phyloP scores from a whole-genome alignment of 1,140 invertebrate species.

The Monomorium pharaonis region DNA sequence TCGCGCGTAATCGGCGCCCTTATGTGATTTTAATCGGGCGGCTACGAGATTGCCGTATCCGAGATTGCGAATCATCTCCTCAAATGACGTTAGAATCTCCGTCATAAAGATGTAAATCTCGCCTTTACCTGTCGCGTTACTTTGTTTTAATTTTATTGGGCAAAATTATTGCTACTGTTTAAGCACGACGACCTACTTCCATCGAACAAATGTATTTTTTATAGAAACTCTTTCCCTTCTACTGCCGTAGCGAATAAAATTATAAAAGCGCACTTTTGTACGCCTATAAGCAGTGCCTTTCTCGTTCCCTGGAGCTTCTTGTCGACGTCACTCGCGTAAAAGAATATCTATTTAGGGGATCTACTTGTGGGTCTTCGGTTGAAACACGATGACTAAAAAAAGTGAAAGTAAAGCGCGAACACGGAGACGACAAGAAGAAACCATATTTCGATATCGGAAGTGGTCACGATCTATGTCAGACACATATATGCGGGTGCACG shows the following conservation, averaged over 20 bases:
- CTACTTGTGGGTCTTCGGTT: constrained; percentile 27
- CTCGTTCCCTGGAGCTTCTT: background rate
- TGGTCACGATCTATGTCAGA: constrained; percentile 57
- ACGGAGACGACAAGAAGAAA: constrained; percentile 45
- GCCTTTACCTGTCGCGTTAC: background rate
- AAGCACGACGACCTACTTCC: background rate
- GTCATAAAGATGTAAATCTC: constrained; percentile 34
- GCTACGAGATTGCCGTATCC: background rate
- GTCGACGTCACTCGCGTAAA: background rate
- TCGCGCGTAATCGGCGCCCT: constrained; percentile 19
- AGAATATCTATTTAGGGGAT: background rate
- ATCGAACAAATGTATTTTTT: background rate
- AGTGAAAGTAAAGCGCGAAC: background rate
- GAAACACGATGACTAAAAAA: background rate
- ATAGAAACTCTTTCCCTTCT: background rate
- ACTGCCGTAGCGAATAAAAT: background rate
- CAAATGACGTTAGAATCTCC: background rate
- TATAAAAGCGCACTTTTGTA: background rate
- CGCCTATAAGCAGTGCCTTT: background rate
- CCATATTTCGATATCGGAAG: constrained; percentile 66
- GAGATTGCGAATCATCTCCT: background rate
- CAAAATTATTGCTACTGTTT: background rate
- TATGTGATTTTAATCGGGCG: constrained; percentile 43
- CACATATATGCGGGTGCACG: background rate
- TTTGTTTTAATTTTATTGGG: background rate